Percentiles rank a stretch among this genome's conserved stretches.
Evolutionary conservation across 2,888 invertebrate species (phyloP).

Genomic region (Argynnis bischoffii): DNA sequence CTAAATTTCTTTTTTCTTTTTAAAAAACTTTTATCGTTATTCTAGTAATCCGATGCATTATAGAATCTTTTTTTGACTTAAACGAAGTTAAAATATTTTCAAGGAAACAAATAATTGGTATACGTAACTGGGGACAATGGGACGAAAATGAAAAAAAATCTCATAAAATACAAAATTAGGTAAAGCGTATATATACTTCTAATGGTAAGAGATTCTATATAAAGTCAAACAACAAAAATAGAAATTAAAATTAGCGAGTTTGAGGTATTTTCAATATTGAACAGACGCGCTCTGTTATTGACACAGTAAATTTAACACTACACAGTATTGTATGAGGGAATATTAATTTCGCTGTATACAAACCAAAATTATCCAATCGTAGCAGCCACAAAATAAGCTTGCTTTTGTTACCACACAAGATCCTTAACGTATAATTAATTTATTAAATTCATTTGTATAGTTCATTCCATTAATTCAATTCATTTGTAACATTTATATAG

Average conservation of each 20-base stretch:
- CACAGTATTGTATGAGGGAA: slow-evolving; percentile 17
- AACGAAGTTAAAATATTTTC: too few species aligned
- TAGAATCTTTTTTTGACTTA: too few species aligned
- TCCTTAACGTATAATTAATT: not conserved
- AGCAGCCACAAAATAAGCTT: slow-evolving; percentile 11
- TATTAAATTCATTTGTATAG: not conserved
- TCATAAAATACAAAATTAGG: not conserved
- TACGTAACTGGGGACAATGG: too few species aligned
- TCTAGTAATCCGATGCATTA: too few species aligned
- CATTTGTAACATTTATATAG: too few species aligned
- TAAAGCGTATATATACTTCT: not conserved
- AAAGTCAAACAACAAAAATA: not conserved
- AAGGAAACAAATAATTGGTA: too few species aligned
- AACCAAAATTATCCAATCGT: slow-evolving; percentile 22
- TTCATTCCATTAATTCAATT: too few species aligned
- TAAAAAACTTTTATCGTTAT: too few species aligned
- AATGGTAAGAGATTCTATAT: not conserved
- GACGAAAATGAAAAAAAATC: not conserved
- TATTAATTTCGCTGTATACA: slow-evolving; percentile 19
- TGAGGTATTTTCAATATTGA: slow-evolving; percentile 19
- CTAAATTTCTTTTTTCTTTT: too few species aligned
- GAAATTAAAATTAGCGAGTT: not conserved
- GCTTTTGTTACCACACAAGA: slow-evolving; percentile 7
- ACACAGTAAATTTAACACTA: slow-evolving; percentile 14
- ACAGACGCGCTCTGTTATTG: slow-evolving; percentile 14